Percentiles rank a stretch among this genome's conserved stretches.
Conservation (phyloP, 2,113 vertebrate species). For the Oceanites oceanicus region DNA sequence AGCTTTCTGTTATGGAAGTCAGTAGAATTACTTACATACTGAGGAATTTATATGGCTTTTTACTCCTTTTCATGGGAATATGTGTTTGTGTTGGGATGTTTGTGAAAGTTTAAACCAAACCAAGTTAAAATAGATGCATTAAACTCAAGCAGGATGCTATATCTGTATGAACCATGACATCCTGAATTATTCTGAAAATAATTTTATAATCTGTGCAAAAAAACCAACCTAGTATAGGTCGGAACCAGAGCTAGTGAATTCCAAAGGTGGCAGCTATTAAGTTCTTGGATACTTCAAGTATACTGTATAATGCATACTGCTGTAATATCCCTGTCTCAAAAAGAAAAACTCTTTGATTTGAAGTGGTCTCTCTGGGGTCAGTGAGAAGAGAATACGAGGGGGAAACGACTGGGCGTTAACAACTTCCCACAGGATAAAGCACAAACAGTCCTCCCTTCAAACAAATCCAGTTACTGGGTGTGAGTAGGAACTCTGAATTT, state of each 20-base stretch:
- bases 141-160: not conserved
- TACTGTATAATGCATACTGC: not conserved
- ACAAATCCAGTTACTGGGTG: not conserved
- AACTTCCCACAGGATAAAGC: not conserved
- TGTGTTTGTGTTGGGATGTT: not conserved
- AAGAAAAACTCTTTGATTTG: not conserved
- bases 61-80: not conserved
- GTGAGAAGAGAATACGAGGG: not conserved
- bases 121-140: not conserved
- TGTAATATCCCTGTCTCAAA: not conserved
- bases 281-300: not conserved
- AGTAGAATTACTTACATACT: not conserved
- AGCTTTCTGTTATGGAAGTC: not conserved
- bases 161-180: not conserved
- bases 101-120: not conserved
- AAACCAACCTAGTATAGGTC: accelerated
- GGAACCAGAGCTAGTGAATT: not conserved
- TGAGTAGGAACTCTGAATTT: not conserved
- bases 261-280: not conserved
- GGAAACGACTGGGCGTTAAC: conserved; percentile 27
- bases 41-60: not conserved
- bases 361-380: not conserved
- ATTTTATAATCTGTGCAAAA: not conserved
- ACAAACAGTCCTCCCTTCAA: not conserved
- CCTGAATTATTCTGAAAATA: not conserved